Evolutionary conservation across 1,140 invertebrate species (phyloP), one percentile per base, ranked within the genome.

Genomic region (Battus philenor): DNA sequence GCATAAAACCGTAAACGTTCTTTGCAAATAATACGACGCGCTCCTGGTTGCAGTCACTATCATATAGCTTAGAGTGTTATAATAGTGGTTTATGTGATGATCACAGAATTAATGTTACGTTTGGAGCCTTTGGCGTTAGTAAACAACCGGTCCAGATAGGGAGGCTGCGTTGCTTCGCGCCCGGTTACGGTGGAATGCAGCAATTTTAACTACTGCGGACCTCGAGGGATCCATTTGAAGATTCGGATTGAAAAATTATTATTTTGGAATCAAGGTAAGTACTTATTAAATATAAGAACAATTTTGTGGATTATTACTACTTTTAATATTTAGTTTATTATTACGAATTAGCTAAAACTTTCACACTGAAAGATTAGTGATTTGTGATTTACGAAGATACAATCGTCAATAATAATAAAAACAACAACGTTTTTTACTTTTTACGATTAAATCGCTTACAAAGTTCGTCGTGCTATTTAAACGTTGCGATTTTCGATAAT

Each of bases 151-250:
- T 78, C 76, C 66, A 72, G 65, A 78, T 71, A 69, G 72, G 67
- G 76, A 83, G 61, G 77, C 75, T 83, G 77, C 75, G 76, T 67
- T 73, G 66, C 66, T 69, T 67, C 69, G 63, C 69, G 75, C 75
- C 73, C 63, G 77, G 64, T 67, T 73, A 67, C 74, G 69, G 73
- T 73, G 79, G 79, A 83, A 83, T 83, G 79, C 79, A 77, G 79
- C 69, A 83, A 80, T 79, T 80, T 83, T 83, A 80, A 80, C 79
- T 75, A 80, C 76, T 83, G 75, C 79, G 64, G 79, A 74, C 66
- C 59, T 71, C 68, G 64, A 24, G 36, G 68, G 62, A 75, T 60
- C 63, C 68, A 68, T 77, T 75, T 60, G 68, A 58, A 61, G 72
- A 70, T 62, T 71, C 65, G 70, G 64, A 71, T 69, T 64, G 59